Base-by-base conservation (phyloP, 2,888 invertebrate species). In the Pollenia labialis region DNA sequence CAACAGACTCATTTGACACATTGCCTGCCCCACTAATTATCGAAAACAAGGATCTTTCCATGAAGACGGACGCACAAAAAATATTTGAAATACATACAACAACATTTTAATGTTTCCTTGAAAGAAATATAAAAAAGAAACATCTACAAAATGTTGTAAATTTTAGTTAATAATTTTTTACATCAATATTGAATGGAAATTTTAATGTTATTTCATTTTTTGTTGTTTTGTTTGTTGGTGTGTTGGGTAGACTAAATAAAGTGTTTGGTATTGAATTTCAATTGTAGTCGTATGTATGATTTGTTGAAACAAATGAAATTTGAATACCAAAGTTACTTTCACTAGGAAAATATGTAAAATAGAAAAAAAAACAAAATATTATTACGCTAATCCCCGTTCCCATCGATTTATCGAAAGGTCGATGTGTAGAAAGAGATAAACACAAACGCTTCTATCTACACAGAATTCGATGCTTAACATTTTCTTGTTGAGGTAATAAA, bases 241-340 rank as follows among this genome's bases (percentile, higher is more conserved):
- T 69, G 32, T 32, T 32, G 4, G 44, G 75, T 40, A 40, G 56
- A 52, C 71, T 77, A 79, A 79, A 84, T 74, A 80, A 80, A 80
- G 60, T 87, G 76, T 69, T 82, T 62, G 66, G 81, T 84, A 87
- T 87, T 68, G 81, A 75, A 84, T 87, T 87, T 72, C 87, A 87
- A 62, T 85, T 64, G 77, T 69, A 68, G 6, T 46, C 12, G 23
- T 32, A n/a, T 18, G 16, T 48, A 69, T 54, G 50, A 69, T 52
- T 64, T 76, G 76, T 52, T 81, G 66, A 75, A 81, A 72, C 46
- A 68, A 68, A 56, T 87, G 87, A 64, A 87, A 87, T 87, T 87
- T 87, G 87, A 87, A 87, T 87, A 87, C 84, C 76, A 84, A 84
- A 81, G 72, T 84, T 81, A 81, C 77, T 81, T 62, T 58, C 58